Evolutionary conservation across 2,113 vertebrate genomes (phyloP).

Genomic region (Melospiza melodia): DNA sequence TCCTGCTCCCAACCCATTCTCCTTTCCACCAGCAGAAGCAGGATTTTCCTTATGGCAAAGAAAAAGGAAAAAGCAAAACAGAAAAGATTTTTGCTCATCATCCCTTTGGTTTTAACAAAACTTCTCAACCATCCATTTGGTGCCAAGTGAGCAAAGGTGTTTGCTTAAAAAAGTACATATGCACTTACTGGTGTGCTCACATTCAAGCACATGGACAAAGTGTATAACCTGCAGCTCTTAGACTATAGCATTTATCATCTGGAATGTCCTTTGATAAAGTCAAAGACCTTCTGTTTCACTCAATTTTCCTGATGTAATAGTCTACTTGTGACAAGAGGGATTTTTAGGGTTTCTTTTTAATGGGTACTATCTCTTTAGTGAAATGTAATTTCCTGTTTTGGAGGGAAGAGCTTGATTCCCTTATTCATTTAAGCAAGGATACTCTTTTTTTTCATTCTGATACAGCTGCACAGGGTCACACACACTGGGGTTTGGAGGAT

Average conservation of each 20-base stretch:
- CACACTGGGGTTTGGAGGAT: fast-evolving
- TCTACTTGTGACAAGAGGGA: neutral
- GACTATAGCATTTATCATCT: neutral
- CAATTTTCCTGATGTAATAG: neutral
- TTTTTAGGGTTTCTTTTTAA: neutral
- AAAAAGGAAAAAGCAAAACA: neutral
- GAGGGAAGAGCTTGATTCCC: neutral
- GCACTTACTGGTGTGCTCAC: neutral
- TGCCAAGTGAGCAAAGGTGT: neutral
- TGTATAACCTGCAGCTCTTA: neutral
- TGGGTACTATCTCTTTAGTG: neutral
- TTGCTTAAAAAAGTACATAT: neutral
- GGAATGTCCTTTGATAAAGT: neutral
- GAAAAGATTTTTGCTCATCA: neutral
- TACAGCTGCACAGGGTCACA: neutral
- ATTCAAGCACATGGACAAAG: neutral
- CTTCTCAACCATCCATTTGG: neutral
- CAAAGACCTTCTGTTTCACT: neutral
- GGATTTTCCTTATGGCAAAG: neutral
- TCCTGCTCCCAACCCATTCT: fast-evolving
- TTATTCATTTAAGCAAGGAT: neutral
- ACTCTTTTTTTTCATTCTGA: neutral
- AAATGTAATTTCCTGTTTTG: neutral
- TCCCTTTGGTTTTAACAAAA: neutral
- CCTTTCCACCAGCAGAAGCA: neutral